Percentiles rank a stretch among this genome's conserved stretches.
Evolutionary conservation across 2,797 vertebrate genomes (phyloP).

Genomic region (Chiroxiphia lanceolata): DNA sequence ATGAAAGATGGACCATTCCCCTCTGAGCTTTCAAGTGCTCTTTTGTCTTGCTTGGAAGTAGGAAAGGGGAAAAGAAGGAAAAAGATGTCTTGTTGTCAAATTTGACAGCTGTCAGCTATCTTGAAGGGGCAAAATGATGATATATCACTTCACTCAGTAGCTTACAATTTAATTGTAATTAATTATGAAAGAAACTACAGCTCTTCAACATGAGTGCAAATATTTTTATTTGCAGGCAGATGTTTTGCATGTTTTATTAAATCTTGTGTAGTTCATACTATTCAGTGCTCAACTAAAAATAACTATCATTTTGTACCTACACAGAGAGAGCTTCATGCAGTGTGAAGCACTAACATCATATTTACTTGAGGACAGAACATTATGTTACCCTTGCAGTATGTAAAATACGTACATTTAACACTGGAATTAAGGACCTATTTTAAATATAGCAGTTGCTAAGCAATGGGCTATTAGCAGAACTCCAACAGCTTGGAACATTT

Average conservation of each 20-base stretch:
- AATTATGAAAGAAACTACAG: slow-evolving; percentile 56
- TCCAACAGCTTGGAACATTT: slow-evolving; percentile 15
- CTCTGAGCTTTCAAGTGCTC: background rate
- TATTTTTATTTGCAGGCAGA: slow-evolving; percentile 63
- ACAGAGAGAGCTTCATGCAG: background rate
- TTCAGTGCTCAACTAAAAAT: slow-evolving; percentile 48
- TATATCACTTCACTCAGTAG: slow-evolving; percentile 13
- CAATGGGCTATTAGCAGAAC: slow-evolving; percentile 32
- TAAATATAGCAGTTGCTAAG: slow-evolving; percentile 60
- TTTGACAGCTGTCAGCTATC: slow-evolving; percentile 35
- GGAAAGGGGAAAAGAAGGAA: background rate
- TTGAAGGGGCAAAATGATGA: slow-evolving; percentile 44
- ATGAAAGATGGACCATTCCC: background rate
- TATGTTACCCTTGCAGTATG: background rate
- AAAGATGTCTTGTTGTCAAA: background rate
- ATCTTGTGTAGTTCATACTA: slow-evolving; percentile 20
- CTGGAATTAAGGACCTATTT: slow-evolving; percentile 25
- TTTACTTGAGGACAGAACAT: slow-evolving; percentile 32
- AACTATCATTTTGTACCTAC: background rate
- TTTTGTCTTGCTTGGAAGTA: background rate
- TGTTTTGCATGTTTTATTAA: slow-evolving; percentile 58
- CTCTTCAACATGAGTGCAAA: slow-evolving; percentile 63
- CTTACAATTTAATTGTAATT: slow-evolving; percentile 58
- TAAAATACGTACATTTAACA: background rate
- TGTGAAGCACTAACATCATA: slow-evolving; percentile 14